Evolutionary conservation across 2,113 vertebrate species (phyloP).

Genomic region (Petroica traversi): DNA sequence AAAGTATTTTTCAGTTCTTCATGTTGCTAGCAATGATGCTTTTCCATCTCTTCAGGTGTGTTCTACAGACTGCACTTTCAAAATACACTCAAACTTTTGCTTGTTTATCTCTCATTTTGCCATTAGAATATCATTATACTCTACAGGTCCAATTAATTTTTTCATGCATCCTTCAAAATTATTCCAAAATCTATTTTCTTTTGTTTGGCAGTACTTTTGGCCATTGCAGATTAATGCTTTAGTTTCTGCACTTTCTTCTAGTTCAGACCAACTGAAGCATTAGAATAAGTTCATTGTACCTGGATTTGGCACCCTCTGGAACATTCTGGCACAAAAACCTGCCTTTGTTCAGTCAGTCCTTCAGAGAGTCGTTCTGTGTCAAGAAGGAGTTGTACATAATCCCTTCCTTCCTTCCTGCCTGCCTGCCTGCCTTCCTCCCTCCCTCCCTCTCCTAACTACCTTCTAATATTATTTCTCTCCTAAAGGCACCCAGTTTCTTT

Average conservation of each 20-base stretch:
- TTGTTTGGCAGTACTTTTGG: neutral
- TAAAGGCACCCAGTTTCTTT: neutral
- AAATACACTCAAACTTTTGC: neutral
- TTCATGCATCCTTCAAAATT: rapidly evolving
- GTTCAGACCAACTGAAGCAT: neutral
- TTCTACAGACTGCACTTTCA: neutral
- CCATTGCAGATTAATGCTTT: neutral
- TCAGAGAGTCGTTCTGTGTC: neutral
- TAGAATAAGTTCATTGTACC: neutral
- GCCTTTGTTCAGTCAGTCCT: neutral
- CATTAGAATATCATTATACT: neutral
- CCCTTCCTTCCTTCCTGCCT: neutral
- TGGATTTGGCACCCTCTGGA: neutral
- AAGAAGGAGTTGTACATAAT: neutral
- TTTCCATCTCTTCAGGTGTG: neutral
- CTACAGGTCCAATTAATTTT: neutral
- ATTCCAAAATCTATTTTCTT: neutral
- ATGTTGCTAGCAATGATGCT: neutral
- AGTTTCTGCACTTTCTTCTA: neutral
- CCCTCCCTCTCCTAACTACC: neutral
- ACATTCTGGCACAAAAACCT: neutral
- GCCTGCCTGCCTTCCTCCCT: too few species aligned
- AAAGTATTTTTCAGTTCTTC: neutral
- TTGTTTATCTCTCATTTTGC: neutral
- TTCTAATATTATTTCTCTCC: neutral